A percentile compares a stretch with the other conserved stretches of the same genome.
phyloP scores from a whole-genome alignment of 2,888 invertebrate species.

The Portevinia maculata region DNA sequence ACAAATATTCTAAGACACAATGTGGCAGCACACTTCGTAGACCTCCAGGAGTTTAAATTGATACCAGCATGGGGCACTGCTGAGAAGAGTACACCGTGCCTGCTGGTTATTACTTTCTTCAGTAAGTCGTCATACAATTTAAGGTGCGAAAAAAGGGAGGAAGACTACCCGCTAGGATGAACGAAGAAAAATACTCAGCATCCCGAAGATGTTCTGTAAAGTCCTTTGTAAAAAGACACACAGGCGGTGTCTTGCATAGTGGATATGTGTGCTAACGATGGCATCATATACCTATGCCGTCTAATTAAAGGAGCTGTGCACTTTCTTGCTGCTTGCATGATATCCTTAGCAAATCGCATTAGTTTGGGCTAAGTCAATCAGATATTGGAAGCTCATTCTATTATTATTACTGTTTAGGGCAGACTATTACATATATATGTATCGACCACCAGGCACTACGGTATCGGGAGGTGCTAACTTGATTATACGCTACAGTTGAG shows the following conservation, averaged over 20 bases:
- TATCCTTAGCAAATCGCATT: slow-evolving; percentile 65
- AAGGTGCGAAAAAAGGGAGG: slow-evolving; percentile 43
- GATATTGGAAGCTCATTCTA: slow-evolving; percentile 71
- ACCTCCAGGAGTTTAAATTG: slow-evolving; percentile 66
- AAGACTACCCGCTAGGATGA: slow-evolving; percentile 53
- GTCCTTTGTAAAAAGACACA: slow-evolving; percentile 55
- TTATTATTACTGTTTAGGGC: slow-evolving; percentile 49
- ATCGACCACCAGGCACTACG: slow-evolving; percentile 15
- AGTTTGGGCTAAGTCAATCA: slow-evolving; percentile 46
- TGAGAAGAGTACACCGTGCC: slow-evolving; percentile 28
- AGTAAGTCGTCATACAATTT: slow-evolving; percentile 46
- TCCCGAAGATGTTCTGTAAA: slow-evolving; percentile 22
- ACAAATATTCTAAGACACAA: slow-evolving; percentile 13
- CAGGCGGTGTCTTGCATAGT: slow-evolving; percentile 6
- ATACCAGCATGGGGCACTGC: slow-evolving; percentile 60
- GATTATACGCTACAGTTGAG: slow-evolving; percentile 65
- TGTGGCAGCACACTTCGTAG: slow-evolving; percentile 63
- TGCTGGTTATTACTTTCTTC: slow-evolving; percentile 41
- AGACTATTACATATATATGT: slow-evolving; percentile 25
- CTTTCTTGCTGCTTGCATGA: slow-evolving; percentile 8
- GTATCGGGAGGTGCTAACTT: slow-evolving; percentile 54
- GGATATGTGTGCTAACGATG: slow-evolving; percentile 8
- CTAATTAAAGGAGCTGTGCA: slow-evolving; percentile 55
- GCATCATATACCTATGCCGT: slow-evolving; percentile 16
- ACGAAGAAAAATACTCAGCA: slow-evolving; percentile 14